Percentiles rank a stretch among this genome's conserved stretches.
These are phyloP conservation scores for Siniperca chuatsi DNA, from an alignment of 2,113 vertebrate species.

Conservation along the genomic window DNA sequence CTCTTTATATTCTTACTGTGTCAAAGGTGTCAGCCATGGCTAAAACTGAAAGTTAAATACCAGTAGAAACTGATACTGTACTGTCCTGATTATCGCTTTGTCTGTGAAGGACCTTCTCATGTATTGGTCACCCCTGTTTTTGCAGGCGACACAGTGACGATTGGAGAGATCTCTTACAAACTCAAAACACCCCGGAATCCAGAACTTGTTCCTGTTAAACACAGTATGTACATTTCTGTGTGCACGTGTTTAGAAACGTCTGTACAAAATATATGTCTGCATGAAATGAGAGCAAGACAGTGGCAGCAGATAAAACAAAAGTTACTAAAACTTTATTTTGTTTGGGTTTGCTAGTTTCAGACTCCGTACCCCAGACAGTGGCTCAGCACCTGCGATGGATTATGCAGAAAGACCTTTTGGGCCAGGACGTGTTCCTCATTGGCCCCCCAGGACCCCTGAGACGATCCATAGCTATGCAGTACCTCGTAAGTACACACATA, in stretches of 20 bases:
- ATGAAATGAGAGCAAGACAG: background rate
- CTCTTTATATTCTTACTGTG: background rate
- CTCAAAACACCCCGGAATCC: conserved; percentile 92
- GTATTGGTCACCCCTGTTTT: conserved; percentile 28
- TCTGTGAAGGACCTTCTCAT: background rate
- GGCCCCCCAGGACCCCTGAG: conserved; percentile 96
- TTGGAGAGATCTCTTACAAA: conserved; percentile 93
- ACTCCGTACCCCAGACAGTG: conserved; percentile 88
- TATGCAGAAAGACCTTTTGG: conserved; percentile 98
- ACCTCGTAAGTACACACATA: conserved; percentile 85
- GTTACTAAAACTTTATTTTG: background rate
- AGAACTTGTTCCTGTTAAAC: conserved; percentile 94
- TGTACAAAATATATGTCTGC: background rate
- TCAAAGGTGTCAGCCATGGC: background rate
- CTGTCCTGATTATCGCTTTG: background rate
- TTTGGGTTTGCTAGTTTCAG: conserved; percentile 85
- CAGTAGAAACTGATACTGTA: background rate
- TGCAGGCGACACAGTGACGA: conserved; percentile 92
- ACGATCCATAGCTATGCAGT: conserved; percentile 97
- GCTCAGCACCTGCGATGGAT: conserved; percentile 96
- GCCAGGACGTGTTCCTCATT: conserved; percentile 97
- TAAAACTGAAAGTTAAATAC: no score
- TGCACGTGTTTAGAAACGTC: background rate
- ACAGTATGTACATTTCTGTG: conserved; percentile 86
- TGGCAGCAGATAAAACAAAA: background rate